Evolutionary conservation across 2,797 vertebrate species (phyloP).

Genomic region (Spea hammondii): DNA sequence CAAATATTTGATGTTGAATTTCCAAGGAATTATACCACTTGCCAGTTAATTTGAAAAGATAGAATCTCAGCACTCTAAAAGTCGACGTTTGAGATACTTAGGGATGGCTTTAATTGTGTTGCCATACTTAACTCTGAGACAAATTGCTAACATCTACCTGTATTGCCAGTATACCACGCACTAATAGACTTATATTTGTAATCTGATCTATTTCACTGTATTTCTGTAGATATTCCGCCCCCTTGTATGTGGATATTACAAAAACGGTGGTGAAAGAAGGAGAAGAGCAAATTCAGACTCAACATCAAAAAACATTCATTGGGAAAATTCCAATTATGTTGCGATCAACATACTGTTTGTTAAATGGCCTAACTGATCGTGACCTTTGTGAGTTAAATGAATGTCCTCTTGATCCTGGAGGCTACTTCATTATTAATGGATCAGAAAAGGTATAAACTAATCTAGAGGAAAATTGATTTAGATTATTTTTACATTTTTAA

Average conservation of each 20-base stretch:
- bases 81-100: too few relatives aligned
- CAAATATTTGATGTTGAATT: too few relatives aligned
- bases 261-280: slow-evolving; percentile 98
- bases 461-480: too few relatives aligned
- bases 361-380: slow-evolving; percentile 91
- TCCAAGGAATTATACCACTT: too few relatives aligned
- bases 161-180: too few relatives aligned
- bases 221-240: slow-evolving; percentile 87
- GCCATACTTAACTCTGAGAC: too few relatives aligned
- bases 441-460: slow-evolving; percentile 85
- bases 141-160: too few relatives aligned
- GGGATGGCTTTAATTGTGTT: too few relatives aligned
- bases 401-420: slow-evolving; percentile 94
- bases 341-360: slow-evolving; percentile 92
- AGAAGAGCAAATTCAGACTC: slow-evolving; percentile 93
- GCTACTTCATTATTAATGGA: slow-evolving; percentile 98
- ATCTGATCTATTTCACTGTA: not conserved
- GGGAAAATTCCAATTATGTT: slow-evolving; percentile 99
- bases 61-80: too few relatives aligned
- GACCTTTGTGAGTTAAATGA: slow-evolving; percentile 97
- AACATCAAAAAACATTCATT: slow-evolving; percentile 98
- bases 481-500: too few relatives aligned
- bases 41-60: too few relatives aligned
- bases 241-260: slow-evolving; percentile 96
- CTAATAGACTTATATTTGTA: too few relatives aligned